Conservation (phyloP, 2,797 vertebrate species). For the Gymnoscopelus microlampas region DNA sequence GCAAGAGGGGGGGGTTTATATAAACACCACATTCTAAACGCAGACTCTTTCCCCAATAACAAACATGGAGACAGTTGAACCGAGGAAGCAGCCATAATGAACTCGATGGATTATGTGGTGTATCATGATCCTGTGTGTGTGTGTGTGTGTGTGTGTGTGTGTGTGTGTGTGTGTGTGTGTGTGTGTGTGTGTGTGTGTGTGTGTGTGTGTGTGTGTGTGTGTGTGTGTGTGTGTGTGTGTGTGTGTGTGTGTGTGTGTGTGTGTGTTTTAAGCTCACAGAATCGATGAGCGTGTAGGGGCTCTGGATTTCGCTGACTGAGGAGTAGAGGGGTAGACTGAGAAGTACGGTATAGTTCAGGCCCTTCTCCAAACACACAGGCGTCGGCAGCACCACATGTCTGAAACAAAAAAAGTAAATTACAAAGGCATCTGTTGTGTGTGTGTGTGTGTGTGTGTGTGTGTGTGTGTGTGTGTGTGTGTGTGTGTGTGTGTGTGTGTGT, state of each 20-base stretch:
- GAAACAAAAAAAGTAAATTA: slow-evolving; percentile 20
- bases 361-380: slow-evolving; percentile 92
- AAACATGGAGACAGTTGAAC: not conserved
- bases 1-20: not conserved
- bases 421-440: not conserved
- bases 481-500: not conserved
- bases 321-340: slow-evolving; percentile 89
- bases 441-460: not conserved
- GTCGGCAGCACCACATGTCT: slow-evolving; percentile 88
- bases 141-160: not conserved
- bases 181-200: not conserved
- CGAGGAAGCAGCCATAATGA: too few relatives aligned
- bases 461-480: not conserved
- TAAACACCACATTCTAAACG: not conserved
- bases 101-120: too few relatives aligned
- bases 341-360: slow-evolving; percentile 90
- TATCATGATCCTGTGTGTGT: too few relatives aligned
- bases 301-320: slow-evolving; percentile 77
- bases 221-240: not conserved
- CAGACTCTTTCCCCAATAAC: not conserved
- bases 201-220: not conserved
- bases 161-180: not conserved
- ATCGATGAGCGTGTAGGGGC: slow-evolving; percentile 92
- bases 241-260: not conserved
- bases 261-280: slow-evolving; percentile 81